Conservation (phyloP, 2,888 invertebrate species). For the Bhutanitis thaidina region DNA sequence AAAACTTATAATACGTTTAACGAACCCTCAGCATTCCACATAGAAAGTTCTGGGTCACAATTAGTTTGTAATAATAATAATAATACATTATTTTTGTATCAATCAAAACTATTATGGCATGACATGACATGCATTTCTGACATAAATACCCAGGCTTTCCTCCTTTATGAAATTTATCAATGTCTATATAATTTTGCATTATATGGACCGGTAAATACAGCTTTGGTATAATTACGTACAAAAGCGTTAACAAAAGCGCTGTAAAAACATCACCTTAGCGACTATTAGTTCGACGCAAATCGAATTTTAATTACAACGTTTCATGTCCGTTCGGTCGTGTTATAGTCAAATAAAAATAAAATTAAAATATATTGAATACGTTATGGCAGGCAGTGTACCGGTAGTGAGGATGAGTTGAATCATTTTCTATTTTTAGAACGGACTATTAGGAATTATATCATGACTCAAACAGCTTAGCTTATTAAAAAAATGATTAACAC, state of each 20-base stretch:
- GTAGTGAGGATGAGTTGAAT: too few relatives aligned
- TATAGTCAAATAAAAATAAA: slow-evolving; percentile 1
- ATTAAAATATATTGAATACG: not conserved
- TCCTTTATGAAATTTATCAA: slow-evolving; percentile 10
- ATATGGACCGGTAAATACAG: not conserved
- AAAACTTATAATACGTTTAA: too few relatives aligned
- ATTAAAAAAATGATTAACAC: too few relatives aligned
- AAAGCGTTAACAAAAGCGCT: slow-evolving; percentile 24
- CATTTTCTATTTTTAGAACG: too few relatives aligned
- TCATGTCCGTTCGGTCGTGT: slow-evolving; percentile 6
- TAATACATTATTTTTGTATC: too few relatives aligned
- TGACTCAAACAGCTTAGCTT: too few relatives aligned
- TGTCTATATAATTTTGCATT: slow-evolving; percentile 4
- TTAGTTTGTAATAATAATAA: too few relatives aligned
- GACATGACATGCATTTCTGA: not conserved
- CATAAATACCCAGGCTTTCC: not conserved
- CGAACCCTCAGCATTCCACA: too few relatives aligned
- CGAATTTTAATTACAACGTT: slow-evolving; percentile 39
- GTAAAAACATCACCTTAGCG: slow-evolving; percentile 22
- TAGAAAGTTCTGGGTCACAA: too few relatives aligned
- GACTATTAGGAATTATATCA: too few relatives aligned
- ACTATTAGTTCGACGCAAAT: slow-evolving; percentile 36
- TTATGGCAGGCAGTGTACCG: too few relatives aligned
- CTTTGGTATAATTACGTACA: slow-evolving; percentile 16
- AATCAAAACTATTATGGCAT: too few relatives aligned